These are phyloP conservation scores for Piscicola geometra DNA, from an alignment of 2,888 invertebrate genomes.

Conservation along the genomic window DNA sequence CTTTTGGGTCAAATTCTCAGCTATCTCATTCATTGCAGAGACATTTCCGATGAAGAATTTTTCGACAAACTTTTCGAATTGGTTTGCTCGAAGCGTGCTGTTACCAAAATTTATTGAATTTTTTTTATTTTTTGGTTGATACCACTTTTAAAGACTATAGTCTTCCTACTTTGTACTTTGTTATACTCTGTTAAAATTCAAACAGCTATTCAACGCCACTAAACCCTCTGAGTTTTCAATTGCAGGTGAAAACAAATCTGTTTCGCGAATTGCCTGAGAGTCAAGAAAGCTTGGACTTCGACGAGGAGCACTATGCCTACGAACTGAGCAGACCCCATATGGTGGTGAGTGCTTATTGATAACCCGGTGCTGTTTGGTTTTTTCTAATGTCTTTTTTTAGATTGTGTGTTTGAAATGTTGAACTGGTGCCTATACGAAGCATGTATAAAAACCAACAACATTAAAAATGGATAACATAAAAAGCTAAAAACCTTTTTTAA, in stretches of 20 bases:
- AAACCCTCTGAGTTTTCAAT: too few relatives aligned
- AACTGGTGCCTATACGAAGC: too few relatives aligned
- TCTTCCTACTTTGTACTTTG: too few relatives aligned
- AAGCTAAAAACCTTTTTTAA: too few relatives aligned
- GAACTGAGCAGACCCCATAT: constrained; percentile 14
- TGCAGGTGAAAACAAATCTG: constrained; percentile 11
- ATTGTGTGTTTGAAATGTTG: not conserved
- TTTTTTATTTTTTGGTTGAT: too few relatives aligned
- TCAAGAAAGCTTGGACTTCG: constrained; percentile 7
- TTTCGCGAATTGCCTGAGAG: constrained; percentile 18
- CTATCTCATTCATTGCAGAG: not conserved
- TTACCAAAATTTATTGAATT: too few relatives aligned
- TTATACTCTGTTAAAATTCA: too few relatives aligned
- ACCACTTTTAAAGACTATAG: too few relatives aligned
- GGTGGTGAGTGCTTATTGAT: not conserved
- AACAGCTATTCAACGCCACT: too few relatives aligned
- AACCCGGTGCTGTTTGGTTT: too few relatives aligned
- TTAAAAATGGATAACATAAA: too few relatives aligned
- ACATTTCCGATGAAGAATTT: not conserved
- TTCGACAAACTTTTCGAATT: not conserved
- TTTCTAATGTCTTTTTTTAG: not conserved
- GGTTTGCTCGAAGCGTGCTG: not conserved
- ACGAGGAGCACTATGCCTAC: constrained; percentile 15
- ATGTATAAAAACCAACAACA: too few relatives aligned
- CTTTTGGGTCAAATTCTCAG: not conserved